Base-by-base conservation (phyloP, 2,797 vertebrate genomes). In the Propithecus perrieri region DNA sequence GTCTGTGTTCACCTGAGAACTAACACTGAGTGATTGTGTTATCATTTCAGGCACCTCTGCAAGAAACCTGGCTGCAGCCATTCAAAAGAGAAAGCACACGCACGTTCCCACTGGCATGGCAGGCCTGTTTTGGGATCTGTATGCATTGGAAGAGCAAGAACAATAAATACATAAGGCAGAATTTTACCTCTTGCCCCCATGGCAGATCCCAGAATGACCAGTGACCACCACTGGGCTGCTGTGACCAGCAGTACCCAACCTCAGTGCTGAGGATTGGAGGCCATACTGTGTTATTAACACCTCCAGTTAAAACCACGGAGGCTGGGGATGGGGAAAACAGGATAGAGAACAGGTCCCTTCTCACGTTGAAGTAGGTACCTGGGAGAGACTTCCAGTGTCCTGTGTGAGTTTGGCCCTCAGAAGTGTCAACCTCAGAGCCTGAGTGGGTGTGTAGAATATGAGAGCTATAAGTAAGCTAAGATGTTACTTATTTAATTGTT, bases 1-100 rank as follows among this genome's bases (percentile, higher is more conserved):
- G 41, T 48, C 38, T 83, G 69, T 86, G 85, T 26, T 95, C 65
- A 55, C 89, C 86, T 5, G 65, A 97, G 67, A 88, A 38, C n/a
- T 65, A 92, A 80, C 9, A 35, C 63, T 71, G 78, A 93, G 95
- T 94, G 0, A 65, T n/a, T 59, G 1, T 92, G 53, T 67, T 63
- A 11, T 10, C 65, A n/a, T 89, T 96, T 74, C 59, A 94, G 7
- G 89, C 12, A 79, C 46, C 15, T 67, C 28, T 43, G 33, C 33
- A 53, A 6, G 80, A 3, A 35, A 11, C 20, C 22, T 20, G 22
- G 33, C 63, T 63, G 2, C 3, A 38, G 59, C 5, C 71, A 33
- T 13, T 53, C 48, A 38, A 28, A 28, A 35, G 43, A 84, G 79
- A 67, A 65, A 89, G n/a, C 2, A 7, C 1, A 5, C 13, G 5